Base-by-base conservation (phyloP, 2,888 invertebrate genomes). In the Macrophya alboannulata region DNA sequence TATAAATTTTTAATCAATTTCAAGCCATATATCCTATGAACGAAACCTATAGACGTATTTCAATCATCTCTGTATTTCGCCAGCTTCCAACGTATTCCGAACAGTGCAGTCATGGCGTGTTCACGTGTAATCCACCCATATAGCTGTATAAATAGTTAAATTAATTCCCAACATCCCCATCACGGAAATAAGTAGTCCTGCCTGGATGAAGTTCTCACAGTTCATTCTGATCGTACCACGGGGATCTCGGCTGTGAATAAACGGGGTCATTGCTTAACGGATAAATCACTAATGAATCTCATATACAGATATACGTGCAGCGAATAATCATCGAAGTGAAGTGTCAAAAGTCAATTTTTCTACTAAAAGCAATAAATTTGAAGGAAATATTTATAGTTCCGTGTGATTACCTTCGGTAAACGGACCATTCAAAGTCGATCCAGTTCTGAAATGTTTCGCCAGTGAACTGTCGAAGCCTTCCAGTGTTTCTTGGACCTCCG, bases 401-500 rank as follows among this genome's bases (percentile, higher is more conserved):
- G 10, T 37, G 37, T 37, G 15, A 37, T 37, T 83, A 83, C 83
- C 83, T 68, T 83, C 37, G 17, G n/a, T 15, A 37, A 71, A 37
- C 17, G 10, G n/a, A n/a, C 37, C 51, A 45, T 25, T 83, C 48
- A 92, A 87, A 72, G 87, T 90, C 40, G 87, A 89, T 82, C 88
- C 89, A 17, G 88, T 89, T 76, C 86, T 89, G 86, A 92, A 93
- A 85, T 91, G 89, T 65, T 84, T 77, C 12, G 85, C 86, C 68
- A 90, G 87, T 5, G 90, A 90, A 5, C 89, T 85, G 65, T 93
- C 92, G 86, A 91, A 93, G 85, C 89, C 90, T 48, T 89, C 88
- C 51, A 93, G 88, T 55, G 92, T 92, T 76, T 87, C 87, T 84
- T 88, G 89, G 12, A 90, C 88, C 21, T 90, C 88, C 37, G 92